Evolutionary conservation across 2,113 vertebrate genomes (phyloP).

Genomic region (Dromas ardeola): DNA sequence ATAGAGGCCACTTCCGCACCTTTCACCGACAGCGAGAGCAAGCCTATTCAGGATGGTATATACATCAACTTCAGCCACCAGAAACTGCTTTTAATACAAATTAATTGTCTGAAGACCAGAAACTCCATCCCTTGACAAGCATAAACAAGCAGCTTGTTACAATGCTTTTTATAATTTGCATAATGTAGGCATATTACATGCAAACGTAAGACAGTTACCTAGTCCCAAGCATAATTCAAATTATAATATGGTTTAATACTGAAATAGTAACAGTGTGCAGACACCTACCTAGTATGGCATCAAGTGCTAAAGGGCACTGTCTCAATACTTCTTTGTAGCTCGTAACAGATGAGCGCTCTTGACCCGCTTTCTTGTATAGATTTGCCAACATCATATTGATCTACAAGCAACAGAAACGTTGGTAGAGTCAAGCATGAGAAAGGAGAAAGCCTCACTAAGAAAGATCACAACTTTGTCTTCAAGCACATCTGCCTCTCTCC

Average conservation of each 20-base stretch:
- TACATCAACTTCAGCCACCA: not conserved
- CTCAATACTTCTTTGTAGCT: slow-evolving; percentile 99
- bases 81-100: not conserved
- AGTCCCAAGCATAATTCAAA: not conserved
- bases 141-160: not conserved
- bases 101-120: not conserved
- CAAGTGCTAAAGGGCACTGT: slow-evolving; percentile 94
- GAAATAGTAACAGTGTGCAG: not conserved
- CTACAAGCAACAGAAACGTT: slow-evolving; percentile 64
- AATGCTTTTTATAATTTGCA: not conserved
- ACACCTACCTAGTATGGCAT: slow-evolving; percentile 90
- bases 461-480: not conserved
- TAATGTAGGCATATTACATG: rapidly evolving
- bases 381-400: slow-evolving; percentile 99
- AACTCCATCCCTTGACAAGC: not conserved
- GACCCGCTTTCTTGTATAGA: slow-evolving; percentile 95
- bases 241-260: not conserved
- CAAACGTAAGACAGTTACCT: not conserved
- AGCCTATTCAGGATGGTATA: slow-evolving; percentile 73
- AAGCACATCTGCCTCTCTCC: not conserved
- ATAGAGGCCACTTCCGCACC: slow-evolving; percentile 97
- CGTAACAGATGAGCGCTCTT: slow-evolving; percentile 95
- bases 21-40: slow-evolving; percentile 96
- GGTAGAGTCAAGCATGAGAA: not conserved
- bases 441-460: not conserved